Conservation (phyloP, 2,797 vertebrate species). For the Enteromius thamalakanensis region DNA sequence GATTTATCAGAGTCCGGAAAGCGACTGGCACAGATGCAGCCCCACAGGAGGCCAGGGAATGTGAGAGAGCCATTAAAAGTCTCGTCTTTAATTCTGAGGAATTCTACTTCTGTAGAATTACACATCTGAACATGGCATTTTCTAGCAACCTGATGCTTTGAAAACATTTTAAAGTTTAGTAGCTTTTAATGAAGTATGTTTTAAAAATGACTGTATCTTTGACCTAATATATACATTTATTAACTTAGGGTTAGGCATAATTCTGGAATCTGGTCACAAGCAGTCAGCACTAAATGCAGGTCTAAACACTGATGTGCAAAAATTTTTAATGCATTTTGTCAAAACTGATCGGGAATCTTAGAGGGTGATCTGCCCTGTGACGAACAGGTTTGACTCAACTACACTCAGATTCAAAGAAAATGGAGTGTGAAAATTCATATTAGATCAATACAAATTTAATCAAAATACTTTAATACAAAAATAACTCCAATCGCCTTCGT, state of each 20-base stretch:
- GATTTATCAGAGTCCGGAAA: constrained; percentile 35
- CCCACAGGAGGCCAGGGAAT: not conserved
- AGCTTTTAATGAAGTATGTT: not conserved
- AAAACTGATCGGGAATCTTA: not conserved
- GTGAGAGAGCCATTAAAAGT: not conserved
- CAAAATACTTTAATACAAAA: not conserved
- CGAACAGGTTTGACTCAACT: not conserved
- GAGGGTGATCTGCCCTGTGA: not conserved
- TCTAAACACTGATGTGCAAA: not conserved
- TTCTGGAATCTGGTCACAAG: not conserved
- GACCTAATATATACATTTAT: not conserved
- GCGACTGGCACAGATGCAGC: constrained; percentile 21
- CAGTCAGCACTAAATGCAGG: not conserved
- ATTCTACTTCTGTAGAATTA: not conserved
- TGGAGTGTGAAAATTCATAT: not conserved
- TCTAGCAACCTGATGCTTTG: not conserved
- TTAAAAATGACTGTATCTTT: not conserved
- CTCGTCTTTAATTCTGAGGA: not conserved
- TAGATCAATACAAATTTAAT: constrained; percentile 1
- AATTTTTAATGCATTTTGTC: not conserved
- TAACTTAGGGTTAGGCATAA: too few relatives aligned
- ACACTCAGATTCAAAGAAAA: not conserved
- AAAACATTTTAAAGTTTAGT: not conserved
- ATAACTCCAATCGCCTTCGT: too few relatives aligned
- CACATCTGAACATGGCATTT: not conserved